phyloP scores from a whole-genome alignment of 2,113 vertebrate species.

The Cervus canadensis region DNA sequence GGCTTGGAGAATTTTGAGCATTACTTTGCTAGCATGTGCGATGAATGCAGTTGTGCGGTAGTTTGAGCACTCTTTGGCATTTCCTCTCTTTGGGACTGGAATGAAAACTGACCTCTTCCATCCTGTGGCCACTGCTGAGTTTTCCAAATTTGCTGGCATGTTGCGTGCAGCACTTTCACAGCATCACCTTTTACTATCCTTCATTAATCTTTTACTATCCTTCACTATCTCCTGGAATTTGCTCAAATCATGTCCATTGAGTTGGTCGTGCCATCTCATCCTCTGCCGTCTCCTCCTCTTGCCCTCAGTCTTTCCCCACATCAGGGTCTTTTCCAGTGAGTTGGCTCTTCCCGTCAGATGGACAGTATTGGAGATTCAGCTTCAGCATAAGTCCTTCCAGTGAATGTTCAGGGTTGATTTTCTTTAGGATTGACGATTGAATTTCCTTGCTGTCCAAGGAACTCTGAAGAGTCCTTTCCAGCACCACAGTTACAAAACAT shows the following conservation, averaged over 20 bases:
- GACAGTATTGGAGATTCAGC: background rate
- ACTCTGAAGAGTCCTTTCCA: background rate
- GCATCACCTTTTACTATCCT: background rate
- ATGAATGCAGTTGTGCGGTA: background rate
- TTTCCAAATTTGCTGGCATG: background rate
- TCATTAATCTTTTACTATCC: background rate
- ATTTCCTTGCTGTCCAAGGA: background rate
- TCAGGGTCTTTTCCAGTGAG: background rate
- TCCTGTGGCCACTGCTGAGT: background rate
- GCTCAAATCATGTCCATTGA: background rate
- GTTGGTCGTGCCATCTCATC: background rate
- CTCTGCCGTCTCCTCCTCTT: background rate
- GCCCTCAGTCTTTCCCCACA: background rate
- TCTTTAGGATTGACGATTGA: background rate
- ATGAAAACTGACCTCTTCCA: background rate
- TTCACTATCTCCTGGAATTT: background rate
- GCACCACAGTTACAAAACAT: background rate
- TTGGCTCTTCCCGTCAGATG: background rate
- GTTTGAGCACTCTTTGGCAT: background rate
- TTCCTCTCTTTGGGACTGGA: background rate
- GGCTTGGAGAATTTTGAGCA: background rate
- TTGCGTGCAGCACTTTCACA: background rate
- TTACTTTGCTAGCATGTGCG: background rate
- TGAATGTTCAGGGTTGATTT: background rate
- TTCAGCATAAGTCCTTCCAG: background rate